Percentiles rank a stretch among this genome's conserved stretches.
phyloP scores from a whole-genome alignment of 2,797 vertebrate species.

The Propithecus deckenii region DNA sequence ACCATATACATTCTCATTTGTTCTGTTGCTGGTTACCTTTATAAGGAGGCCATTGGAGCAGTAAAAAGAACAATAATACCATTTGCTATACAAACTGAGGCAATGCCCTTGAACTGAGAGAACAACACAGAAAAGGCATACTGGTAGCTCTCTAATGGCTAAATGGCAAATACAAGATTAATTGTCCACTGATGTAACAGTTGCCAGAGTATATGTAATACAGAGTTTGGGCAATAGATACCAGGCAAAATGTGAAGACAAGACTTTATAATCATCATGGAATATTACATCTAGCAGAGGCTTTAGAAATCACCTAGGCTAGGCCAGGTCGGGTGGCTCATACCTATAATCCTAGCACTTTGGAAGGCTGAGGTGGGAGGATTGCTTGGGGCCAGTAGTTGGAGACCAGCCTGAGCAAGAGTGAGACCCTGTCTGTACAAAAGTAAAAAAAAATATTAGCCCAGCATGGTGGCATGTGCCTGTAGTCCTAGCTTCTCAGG shows the following conservation, averaged over 20 bases:
- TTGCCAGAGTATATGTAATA: background rate
- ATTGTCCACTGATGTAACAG: background rate
- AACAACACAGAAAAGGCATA: background rate
- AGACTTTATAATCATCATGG: background rate
- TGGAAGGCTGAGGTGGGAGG: background rate
- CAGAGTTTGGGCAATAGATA: background rate
- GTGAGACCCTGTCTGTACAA: background rate
- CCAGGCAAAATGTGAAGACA: background rate
- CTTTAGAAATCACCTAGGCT: background rate
- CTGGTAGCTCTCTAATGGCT: background rate
- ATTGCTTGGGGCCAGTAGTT: background rate
- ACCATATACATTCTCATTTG: accelerated
- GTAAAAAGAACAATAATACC: background rate
- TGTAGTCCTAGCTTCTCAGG: background rate
- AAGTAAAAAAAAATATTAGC: background rate
- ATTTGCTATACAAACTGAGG: background rate
- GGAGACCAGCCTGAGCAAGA: background rate
- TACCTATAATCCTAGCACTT: background rate
- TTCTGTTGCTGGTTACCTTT: background rate
- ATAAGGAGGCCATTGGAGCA: background rate
- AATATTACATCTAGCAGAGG: background rate
- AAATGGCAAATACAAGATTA: background rate
- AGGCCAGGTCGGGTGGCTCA: background rate
- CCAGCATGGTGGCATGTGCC: background rate
- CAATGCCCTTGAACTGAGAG: background rate